These are phyloP conservation scores for Frankliniella intonsa DNA, from an alignment of 2,888 invertebrate species.

Conservation along the genomic window DNA sequence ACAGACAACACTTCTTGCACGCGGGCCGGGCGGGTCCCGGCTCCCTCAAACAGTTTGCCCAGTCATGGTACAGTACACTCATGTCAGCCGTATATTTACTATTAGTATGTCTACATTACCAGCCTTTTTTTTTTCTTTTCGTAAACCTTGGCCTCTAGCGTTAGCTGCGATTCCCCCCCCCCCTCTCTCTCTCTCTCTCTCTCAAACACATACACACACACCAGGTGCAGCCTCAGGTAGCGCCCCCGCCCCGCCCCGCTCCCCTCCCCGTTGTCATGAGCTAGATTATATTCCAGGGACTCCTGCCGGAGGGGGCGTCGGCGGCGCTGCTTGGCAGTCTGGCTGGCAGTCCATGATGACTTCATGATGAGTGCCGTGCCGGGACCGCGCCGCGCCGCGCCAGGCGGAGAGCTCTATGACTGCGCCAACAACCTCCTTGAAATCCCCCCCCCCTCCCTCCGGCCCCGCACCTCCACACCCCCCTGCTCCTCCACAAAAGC, in stretches of 20 bases:
- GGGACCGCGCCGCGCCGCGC: not conserved
- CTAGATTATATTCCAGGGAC: not conserved
- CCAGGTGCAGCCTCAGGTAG: too few relatives aligned
- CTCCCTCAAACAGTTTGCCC: too few relatives aligned
- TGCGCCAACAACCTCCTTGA: constrained; percentile 12
- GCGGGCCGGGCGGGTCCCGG: too few relatives aligned
- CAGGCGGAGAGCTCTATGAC: not conserved
- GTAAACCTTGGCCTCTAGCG: too few relatives aligned
- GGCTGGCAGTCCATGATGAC: constrained; percentile 18
- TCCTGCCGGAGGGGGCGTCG: not conserved
- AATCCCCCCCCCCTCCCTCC: not conserved
- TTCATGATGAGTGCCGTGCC: constrained; percentile 1
- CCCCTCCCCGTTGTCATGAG: not conserved
- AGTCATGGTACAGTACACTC: too few relatives aligned
- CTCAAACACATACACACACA: not conserved
- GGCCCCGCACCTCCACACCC: not conserved
- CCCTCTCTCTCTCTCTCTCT: not conserved
- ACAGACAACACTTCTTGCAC: too few relatives aligned
- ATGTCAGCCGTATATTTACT: too few relatives aligned
- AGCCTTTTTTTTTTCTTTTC: too few relatives aligned
- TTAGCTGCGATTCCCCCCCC: not conserved
- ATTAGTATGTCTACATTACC: too few relatives aligned
- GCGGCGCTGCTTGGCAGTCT: not conserved
- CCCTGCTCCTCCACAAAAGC: not conserved
- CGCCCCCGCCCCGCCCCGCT: too few relatives aligned